Base-by-base conservation (phyloP, 2,888 invertebrate species). In the Oscheius sp. region DNA sequence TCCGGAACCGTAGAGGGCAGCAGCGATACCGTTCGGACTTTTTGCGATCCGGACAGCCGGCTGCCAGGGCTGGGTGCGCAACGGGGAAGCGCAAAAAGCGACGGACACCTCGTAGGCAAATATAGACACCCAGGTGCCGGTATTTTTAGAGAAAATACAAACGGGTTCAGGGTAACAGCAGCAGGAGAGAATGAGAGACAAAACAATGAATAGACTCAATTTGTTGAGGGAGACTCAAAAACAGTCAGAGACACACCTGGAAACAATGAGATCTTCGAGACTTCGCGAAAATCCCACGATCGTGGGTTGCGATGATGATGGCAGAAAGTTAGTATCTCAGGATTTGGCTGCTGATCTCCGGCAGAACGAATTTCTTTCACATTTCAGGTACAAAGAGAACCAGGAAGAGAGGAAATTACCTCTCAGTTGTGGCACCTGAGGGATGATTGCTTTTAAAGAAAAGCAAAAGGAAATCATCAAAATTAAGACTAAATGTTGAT, bases 61-160 rank as follows among this genome's bases (percentile, higher is more conserved):
- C 52, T 29, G 52, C 27, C 52, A n/a, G 42, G 17, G 42, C 42
- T 15, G 42, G 17, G 42, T n/a, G n/a, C 42, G 42, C 42, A 37
- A 25, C 12, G 57, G 57, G 57, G 57, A 57, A 57, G 57, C 39
- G 34, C 23, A 25, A 23, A 57, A 57, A 57, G 25, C 57, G 57
- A 55, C 55, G 55, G 52, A 57, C 57, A 57, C 34, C 37, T 34
- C 57, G 57, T 57, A 57, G 23, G 57, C 57, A 57, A 57, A 57
- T 57, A 57, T 42, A 17, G 42, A 17, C 15, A 15, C 12, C 42
- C 42, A n/a, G n/a, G n/a, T 42, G n/a, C 12, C 42, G 15, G 42
- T 42, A 57, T 57, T 57, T 57, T 57, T 57, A 57, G 57, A 37
- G 34, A n/a, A n/a, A 15, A 31, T 15, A n/a, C 31, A 29, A 55